phyloP scores from a whole-genome alignment of 2,888 invertebrate species.

The Torymus tubicola region DNA sequence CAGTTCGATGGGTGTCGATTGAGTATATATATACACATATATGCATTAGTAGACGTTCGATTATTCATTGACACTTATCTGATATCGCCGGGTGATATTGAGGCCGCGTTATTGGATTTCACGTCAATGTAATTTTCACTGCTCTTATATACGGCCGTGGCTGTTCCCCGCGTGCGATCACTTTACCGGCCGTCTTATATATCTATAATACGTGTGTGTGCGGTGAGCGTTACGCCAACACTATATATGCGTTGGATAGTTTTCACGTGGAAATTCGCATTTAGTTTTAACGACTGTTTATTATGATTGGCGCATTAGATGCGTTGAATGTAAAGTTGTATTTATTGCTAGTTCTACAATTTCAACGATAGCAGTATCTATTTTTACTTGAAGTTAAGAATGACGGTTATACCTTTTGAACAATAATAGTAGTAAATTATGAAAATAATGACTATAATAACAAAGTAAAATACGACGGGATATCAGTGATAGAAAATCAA shows the following conservation, averaged over 20 bases:
- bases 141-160: slow-evolving; percentile 25
- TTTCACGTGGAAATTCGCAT: not conserved
- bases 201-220: too few species aligned
- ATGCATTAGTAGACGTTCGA: slow-evolving; percentile 34
- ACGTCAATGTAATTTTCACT: slow-evolving; percentile 51
- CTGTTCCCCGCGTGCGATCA: too few species aligned
- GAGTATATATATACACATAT: slow-evolving; percentile 48
- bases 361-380: too few species aligned
- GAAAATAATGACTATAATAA: too few species aligned
- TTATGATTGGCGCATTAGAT: not conserved
- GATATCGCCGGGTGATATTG: slow-evolving; percentile 33
- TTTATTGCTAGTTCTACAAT: too few species aligned
- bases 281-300: slow-evolving; percentile 15
- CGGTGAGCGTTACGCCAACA: not conserved
- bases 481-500: too few species aligned
- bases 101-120: slow-evolving; percentile 51
- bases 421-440: too few species aligned
- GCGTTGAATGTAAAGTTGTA: too few species aligned
- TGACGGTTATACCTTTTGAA: too few species aligned
- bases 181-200: slow-evolving; percentile 16
- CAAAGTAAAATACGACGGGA: too few species aligned
- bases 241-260: not conserved
- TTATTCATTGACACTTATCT: slow-evolving; percentile 48
- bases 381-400: too few species aligned
- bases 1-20: slow-evolving; percentile 42